phyloP scores from a whole-genome alignment of 1,140 invertebrate species.

The Medauroidea extradentata region DNA sequence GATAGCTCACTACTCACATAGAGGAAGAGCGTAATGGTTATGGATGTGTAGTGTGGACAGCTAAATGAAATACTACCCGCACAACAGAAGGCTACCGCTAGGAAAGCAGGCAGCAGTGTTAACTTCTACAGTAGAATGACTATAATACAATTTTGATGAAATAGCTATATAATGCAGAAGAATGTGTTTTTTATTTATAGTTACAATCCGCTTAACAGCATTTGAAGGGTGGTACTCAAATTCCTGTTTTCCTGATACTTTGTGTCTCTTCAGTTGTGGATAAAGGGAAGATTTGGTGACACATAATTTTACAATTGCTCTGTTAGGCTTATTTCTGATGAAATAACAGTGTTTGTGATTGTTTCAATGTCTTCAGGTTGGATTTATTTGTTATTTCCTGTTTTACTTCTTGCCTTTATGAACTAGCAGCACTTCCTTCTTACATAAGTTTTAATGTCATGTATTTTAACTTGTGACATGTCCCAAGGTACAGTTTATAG shows the following conservation, averaged over 20 bases:
- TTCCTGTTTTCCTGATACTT: not conserved
- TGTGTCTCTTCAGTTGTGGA: not conserved
- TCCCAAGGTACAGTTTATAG: not conserved
- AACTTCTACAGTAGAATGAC: slow-evolving; percentile 27
- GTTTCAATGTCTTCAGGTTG: not conserved
- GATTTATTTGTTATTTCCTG: not conserved
- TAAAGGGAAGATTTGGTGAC: not conserved
- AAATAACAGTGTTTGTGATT: not conserved
- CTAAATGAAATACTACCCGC: no score
- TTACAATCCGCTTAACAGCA: slow-evolving; percentile 9
- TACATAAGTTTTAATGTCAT: no score
- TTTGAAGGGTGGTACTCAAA: not conserved
- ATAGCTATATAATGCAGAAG: slow-evolving; percentile 27
- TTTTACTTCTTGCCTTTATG: not conserved
- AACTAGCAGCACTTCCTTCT: no score
- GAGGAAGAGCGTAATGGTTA: no score
- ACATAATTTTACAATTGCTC: not conserved
- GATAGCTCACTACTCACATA: no score
- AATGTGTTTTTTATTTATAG: slow-evolving; percentile 5
- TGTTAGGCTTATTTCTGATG: not conserved
- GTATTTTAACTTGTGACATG: not conserved
- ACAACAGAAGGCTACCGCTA: no score
- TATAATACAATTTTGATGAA: slow-evolving; percentile 37
- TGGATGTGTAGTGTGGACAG: no score
- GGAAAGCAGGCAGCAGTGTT: no score